Percentiles rank a stretch among this genome's conserved stretches.
Evolutionary conservation across 2,113 vertebrate species (phyloP).

Genomic region (Connochaetes taurinus): DNA sequence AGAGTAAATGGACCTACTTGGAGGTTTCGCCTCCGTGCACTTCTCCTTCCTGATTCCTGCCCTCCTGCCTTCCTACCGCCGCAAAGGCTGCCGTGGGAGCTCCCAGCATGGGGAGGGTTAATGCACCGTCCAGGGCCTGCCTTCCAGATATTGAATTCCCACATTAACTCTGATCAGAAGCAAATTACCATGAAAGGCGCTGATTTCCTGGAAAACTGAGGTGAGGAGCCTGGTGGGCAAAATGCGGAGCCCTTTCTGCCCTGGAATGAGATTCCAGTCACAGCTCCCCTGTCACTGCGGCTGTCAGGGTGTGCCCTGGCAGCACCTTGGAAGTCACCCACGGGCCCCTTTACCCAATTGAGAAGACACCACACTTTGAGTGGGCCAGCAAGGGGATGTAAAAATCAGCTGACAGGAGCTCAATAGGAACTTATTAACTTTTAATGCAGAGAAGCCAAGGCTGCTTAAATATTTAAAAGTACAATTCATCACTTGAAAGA

Average conservation of each 20-base stretch:
- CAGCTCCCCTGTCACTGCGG: neutral
- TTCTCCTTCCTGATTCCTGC: neutral
- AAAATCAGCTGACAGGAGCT: conserved; percentile 28
- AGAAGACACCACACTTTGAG: neutral
- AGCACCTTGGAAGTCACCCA: neutral
- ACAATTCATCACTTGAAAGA: conserved; percentile 40
- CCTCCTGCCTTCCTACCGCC: neutral
- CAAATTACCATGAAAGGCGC: neutral
- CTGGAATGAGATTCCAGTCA: neutral
- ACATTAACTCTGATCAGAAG: neutral
- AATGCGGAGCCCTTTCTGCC: too few relatives aligned
- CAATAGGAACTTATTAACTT: conserved; percentile 30
- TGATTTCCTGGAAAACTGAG: neutral
- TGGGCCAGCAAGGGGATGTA: neutral
- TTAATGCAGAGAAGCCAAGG: conserved; percentile 24
- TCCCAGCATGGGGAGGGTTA: fast-evolving
- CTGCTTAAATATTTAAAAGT: conserved; percentile 49
- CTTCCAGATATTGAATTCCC: neutral
- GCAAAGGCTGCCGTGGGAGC: neutral
- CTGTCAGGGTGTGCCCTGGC: neutral
- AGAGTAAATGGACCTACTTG: neutral
- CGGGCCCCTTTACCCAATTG: neutral
- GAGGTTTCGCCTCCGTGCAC: neutral
- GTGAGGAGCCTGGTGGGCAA: neutral
- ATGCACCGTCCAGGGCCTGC: neutral